Base-by-base conservation (phyloP, 2,888 invertebrate genomes). In the Drosophila fulvimacula region DNA sequence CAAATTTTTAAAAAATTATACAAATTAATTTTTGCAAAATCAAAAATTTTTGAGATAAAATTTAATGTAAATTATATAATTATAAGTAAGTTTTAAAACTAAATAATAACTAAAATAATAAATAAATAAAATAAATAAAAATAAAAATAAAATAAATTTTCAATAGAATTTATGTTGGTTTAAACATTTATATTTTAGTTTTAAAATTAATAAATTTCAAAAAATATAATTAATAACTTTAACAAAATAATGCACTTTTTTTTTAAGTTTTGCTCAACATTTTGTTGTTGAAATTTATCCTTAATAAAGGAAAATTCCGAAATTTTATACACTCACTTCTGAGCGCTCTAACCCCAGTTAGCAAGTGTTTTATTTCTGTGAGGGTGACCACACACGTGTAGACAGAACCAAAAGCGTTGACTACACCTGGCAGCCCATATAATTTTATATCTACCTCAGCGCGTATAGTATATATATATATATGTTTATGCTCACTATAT, bases 351-450 rank as follows among this genome's bases (percentile, higher is more conserved):
- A 32, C 17, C 32, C 48, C 48, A 32, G 30, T 48, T 48, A 30
- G 48, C 32, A 36, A 51, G 62, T 56, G 68, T 86, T 81, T 82
- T 68, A 76, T 62, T 65, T 36, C 10, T 19, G 56, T 56, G 61
- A 44, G 65, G 66, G 63, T 46, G 62, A 55, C 69, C 57, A 55
- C 48, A 63, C 57, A 66, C 63, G 66, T 63, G 61, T 58, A 44
- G 66, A 69, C 46, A 69, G 46, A 74, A 71, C 49, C 79, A 65
- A 64, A 72, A 68, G 89, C 85, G 89, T 87, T 89, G 85, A 82
- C 71, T 88, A 75, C 75, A 83, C 63, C 84, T 86, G 89, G 77
- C 78, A 81, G 69, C 67, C 62, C 85, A 89, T 89, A 88, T 75
- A 75, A 89, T 75, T 84, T 72, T 69, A 87, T 89, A 53, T 62